A percentile compares a stretch with the other conserved stretches of the same genome.
These are phyloP conservation scores for Aldabrachelys gigantea DNA, from an alignment of 2,113 vertebrate genomes.

Conservation along the genomic window DNA sequence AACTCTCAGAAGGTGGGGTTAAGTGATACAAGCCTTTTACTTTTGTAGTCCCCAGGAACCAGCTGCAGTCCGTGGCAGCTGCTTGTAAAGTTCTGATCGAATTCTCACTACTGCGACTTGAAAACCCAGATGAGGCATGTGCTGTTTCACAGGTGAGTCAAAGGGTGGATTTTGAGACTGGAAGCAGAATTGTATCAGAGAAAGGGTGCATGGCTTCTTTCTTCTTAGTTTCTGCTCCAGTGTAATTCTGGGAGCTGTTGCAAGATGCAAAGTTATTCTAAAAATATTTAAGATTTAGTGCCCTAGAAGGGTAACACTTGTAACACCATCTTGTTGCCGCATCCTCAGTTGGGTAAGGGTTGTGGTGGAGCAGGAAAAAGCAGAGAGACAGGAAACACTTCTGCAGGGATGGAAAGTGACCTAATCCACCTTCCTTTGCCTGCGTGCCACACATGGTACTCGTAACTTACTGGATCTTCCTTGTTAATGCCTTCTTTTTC, in stretches of 20 bases:
- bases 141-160: slow-evolving; percentile 95
- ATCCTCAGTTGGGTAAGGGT: slow-evolving; percentile 63
- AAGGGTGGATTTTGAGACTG: accelerated
- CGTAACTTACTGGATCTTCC: background rate
- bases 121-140: slow-evolving; percentile 98
- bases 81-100: slow-evolving; percentile 98
- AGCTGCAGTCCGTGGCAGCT: slow-evolving; percentile 93
- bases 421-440: background rate
- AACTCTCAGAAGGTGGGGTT: background rate
- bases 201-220: background rate
- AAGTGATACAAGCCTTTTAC: background rate
- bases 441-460: background rate
- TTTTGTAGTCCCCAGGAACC: slow-evolving; percentile 93
- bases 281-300: accelerated
- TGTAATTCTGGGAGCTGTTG: background rate
- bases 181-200: background rate
- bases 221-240: background rate
- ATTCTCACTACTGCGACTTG: slow-evolving; percentile 94
- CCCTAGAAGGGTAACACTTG: background rate
- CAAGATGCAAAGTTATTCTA: background rate
- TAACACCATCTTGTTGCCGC: slow-evolving; percentile 83
- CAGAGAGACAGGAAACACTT: background rate
- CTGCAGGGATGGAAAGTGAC: slow-evolving; percentile 69
- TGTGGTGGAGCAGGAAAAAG: slow-evolving; percentile 30
- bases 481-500: background rate